Conservation (phyloP, 2,888 invertebrate species). For the Drosophila leonis region DNA sequence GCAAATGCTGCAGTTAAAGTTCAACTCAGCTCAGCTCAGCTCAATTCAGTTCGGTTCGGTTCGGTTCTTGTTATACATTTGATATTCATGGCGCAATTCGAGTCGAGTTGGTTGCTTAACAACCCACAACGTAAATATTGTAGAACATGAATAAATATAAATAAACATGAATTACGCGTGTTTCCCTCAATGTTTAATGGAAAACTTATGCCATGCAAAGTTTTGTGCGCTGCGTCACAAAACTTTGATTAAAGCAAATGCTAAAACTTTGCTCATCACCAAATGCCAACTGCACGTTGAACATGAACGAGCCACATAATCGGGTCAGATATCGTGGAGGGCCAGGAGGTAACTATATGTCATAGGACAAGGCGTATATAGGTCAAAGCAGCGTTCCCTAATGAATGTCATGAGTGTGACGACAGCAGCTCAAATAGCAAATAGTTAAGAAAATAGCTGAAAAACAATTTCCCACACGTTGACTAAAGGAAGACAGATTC, state of each 20-base stretch:
- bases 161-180: conserved; percentile 19
- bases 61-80: conserved; percentile 1
- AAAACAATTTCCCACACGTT: conserved; percentile 10
- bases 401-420: conserved; percentile 25
- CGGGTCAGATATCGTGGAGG: conserved; percentile 19
- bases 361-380: conserved; percentile 11
- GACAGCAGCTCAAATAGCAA: conserved; percentile 15
- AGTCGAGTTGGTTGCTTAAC: conserved; percentile 38
- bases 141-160: conserved; percentile 16
- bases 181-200: conserved; percentile 16
- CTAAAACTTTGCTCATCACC: conserved; percentile 49
- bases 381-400: conserved; percentile 24
- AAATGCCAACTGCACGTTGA: conserved; percentile 50
- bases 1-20: conserved; percentile 13
- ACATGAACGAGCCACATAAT: conserved; percentile 23
- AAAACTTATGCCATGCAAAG: conserved; percentile 42
- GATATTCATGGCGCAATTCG: conserved; percentile 26
- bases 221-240: conserved; percentile 37
- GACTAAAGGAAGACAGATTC: neutral
- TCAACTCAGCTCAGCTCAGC: neutral
- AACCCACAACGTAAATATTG: conserved; percentile 14
- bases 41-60: neutral
- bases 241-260: conserved; percentile 53
- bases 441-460: conserved; percentile 39
- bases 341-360: neutral